phyloP scores from a whole-genome alignment of 2,113 vertebrate species.

The Irena cyanogastra region DNA sequence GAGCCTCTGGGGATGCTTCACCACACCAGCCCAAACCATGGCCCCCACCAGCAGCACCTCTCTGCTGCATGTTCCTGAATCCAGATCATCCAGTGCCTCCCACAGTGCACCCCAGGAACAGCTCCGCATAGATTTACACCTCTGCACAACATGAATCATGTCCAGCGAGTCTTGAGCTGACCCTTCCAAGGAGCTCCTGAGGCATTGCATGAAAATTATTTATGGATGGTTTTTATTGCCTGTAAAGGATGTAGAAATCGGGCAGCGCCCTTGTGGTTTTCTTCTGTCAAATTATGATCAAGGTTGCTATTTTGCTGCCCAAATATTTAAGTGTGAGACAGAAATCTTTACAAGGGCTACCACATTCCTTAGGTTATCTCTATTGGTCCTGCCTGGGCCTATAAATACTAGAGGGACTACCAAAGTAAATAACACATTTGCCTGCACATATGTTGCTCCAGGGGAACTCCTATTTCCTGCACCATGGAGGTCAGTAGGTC shows the following conservation, averaged over 20 bases:
- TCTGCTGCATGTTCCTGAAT: background rate
- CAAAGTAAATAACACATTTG: slow-evolving; percentile 50
- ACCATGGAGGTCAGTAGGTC: slow-evolving; percentile 35
- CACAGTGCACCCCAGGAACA: background rate
- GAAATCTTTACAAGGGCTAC: slow-evolving; percentile 50
- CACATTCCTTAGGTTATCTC: slow-evolving; percentile 55
- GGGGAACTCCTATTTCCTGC: slow-evolving; percentile 10
- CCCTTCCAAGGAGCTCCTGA: background rate
- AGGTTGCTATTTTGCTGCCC: slow-evolving; percentile 24
- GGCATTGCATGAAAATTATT: background rate
- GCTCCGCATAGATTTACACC: background rate
- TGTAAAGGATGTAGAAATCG: slow-evolving; percentile 12
- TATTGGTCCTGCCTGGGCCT: slow-evolving; percentile 11
- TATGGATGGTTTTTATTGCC: slow-evolving; percentile 35
- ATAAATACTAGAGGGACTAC: slow-evolving; percentile 57
- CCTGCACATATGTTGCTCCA: slow-evolving; percentile 28
- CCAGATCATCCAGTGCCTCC: background rate
- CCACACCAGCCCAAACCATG: fast-evolving
- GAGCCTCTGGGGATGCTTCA: background rate
- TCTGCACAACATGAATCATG: background rate
- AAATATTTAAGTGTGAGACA: slow-evolving; percentile 11
- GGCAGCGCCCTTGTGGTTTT: slow-evolving; percentile 14
- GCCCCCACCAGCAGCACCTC: background rate
- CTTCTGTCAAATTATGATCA: slow-evolving; percentile 30
- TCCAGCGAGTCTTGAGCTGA: background rate